Base-by-base conservation (phyloP, 2,888 invertebrate species). In the Itoplectis maculator region DNA sequence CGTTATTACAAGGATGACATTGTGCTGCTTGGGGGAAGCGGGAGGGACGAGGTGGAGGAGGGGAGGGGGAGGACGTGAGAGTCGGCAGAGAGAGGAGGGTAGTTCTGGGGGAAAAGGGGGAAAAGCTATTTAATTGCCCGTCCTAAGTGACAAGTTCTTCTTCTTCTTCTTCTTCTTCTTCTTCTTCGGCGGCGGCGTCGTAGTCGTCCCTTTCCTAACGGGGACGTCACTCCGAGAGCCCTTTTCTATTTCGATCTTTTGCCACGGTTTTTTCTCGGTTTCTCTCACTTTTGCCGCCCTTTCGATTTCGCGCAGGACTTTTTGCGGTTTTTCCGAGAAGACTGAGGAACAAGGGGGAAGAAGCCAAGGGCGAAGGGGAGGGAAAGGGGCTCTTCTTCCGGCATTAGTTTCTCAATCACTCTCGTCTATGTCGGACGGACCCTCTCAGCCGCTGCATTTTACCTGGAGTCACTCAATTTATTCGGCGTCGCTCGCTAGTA, bases 311-410 rank as follows among this genome's bases (percentile, higher is more conserved):
- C 13, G 29, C 2, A 2, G 2, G 13, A 59, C 49, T 82, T 74
- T 42, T 79, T 68, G 37, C 65, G 35, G 23, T 18, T 47, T 73
- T 61, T 29, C 29, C 18, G 37, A 47, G 72, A 20, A 18, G 49
- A 65, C 56, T 59, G 47, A 29, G 54, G 40, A 54, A 45, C 51
- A 70, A 79, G 79, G 75, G 79, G 75, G 74, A 79, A 79, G 79
- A 79, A 42, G 74, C 56, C 74, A 63, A 29, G 11, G 54, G 42
- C 51, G 68, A 51, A 15, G 66, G 68, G 66, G 40, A 37, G 20
- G 47, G 20, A 63, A 5, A 56, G 11, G 35, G 40, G 18, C 13
- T 54, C 29, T 69, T 61, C 29, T 66, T 65, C 51, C 40, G 66
- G 51, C 70, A 72, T 76, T 73, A 73, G 59, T 73, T 81, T 40